Conservation (phyloP, 2,113 vertebrate species). For the Daphoenositta chrysoptera region DNA sequence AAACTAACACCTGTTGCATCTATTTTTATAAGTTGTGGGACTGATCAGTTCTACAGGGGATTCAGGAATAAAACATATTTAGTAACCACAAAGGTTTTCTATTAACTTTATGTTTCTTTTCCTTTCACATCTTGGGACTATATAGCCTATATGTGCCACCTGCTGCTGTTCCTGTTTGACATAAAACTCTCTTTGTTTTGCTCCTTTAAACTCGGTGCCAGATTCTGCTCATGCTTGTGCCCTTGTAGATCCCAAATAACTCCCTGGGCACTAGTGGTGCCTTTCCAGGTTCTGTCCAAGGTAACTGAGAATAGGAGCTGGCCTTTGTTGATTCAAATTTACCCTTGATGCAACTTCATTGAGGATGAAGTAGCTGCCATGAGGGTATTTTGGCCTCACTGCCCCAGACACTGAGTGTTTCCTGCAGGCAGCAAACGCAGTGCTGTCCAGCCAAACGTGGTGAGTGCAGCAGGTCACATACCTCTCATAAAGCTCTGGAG, state of each 20-base stretch:
- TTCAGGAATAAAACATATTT: neutral
- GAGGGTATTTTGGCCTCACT: neutral
- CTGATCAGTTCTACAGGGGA: neutral
- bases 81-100: neutral
- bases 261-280: neutral
- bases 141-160: neutral
- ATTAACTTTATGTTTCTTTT: slow-evolving; percentile 10
- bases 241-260: neutral
- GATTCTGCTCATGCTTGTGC: neutral
- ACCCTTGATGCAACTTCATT: neutral
- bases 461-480: neutral
- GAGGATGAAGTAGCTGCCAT: neutral
- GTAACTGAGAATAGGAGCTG: neutral
- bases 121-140: neutral
- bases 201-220: neutral
- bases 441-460: neutral
- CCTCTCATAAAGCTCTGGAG: neutral
- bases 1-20: slow-evolving; percentile 10
- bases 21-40: neutral
- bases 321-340: neutral
- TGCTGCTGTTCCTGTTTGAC: neutral
- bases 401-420: neutral
- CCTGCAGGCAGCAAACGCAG: neutral
- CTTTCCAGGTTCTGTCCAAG: neutral
- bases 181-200: neutral